Evolutionary conservation across 2,113 vertebrate species (phyloP), one percentile per base, ranked within the genome.

Genomic region (Osmerus eperlanus): DNA sequence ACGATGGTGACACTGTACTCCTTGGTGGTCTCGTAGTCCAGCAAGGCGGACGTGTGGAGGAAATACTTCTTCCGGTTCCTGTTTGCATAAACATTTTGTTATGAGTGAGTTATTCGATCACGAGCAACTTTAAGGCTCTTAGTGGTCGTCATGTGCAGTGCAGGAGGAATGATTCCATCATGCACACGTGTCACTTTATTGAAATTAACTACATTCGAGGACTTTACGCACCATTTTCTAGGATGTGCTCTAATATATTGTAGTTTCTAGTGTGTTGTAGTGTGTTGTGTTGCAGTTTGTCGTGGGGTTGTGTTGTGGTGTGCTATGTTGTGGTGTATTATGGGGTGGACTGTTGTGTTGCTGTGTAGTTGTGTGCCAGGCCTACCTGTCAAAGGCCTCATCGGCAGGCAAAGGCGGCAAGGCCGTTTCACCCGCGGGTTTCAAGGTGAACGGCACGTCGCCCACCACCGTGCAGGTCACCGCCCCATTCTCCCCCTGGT

Each of bases 391-490:
- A 0, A 95, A 94, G 5, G 91, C 91, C n/a, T 93, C 91, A 15
- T 93, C 91, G n/a, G 85, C 89, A 74, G 91, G 88, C 21, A 89
- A 81, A 7, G 89, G 90, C 56, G 91, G 89, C 25, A 91, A 85
- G 0, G 76, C 87, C 2, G 89, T 91, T 80, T 95, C 95, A 0
- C 94, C 94, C 63, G 96, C 96, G 0, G 96, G 95, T 83, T 98
- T 98, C 62, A 99, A 90, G 29, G 97, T 97, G 85, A 99, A 99
- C 7, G 97, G 97, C 63, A 98, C 96, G 0, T 99, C 97, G 0
- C 96, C 97, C 19, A 98, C 97, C 61, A 98, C 95, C 0, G 97
- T 99, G 73, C 97, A 99, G 2, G 97, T 98, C 78, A 99, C 97
- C 15, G 94, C 97, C 0, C 97, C 97, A 0, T 99, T 99, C 85